These are phyloP conservation scores for Tokudaia tokunoshimensis DNA, from an alignment of 2,797 vertebrate genomes.

Conservation along the genomic window DNA sequence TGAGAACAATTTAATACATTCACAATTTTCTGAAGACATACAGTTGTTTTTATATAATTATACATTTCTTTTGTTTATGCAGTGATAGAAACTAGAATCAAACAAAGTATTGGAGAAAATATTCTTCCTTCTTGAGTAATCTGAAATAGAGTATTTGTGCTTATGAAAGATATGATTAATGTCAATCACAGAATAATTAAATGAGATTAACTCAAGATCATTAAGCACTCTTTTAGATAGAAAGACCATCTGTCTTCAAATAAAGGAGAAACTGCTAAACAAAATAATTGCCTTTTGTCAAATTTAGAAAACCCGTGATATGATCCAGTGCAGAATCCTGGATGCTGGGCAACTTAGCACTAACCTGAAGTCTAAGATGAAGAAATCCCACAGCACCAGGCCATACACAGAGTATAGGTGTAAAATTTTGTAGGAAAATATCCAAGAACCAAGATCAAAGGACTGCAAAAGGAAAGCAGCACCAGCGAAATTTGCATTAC, in stretches of 20 bases:
- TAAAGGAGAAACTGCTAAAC: background rate
- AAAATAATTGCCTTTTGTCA: conserved; percentile 15
- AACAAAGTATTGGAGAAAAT: conserved; percentile 8
- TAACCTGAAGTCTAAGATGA: background rate
- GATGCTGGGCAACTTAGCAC: background rate
- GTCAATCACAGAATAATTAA: conserved; percentile 48
- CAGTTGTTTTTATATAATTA: background rate
- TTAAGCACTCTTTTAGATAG: background rate
- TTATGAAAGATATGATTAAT: conserved; percentile 19
- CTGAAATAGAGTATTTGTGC: background rate
- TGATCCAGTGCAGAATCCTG: background rate
- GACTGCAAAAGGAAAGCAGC: background rate
- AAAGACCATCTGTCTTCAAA: background rate
- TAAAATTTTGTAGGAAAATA: conserved; percentile 21
- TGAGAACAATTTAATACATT: background rate
- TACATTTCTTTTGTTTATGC: background rate
- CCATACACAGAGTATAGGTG: background rate
- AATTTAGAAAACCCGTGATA: background rate
- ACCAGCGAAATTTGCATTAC: conserved; percentile 42
- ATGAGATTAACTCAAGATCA: conserved; percentile 36
- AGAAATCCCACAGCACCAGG: background rate
- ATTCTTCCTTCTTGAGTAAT: background rate
- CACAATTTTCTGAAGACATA: background rate
- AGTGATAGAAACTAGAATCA: background rate
- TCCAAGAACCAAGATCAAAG: conserved; percentile 46